phyloP scores from a whole-genome alignment of 2,888 invertebrate species.

The Phania funesta region DNA sequence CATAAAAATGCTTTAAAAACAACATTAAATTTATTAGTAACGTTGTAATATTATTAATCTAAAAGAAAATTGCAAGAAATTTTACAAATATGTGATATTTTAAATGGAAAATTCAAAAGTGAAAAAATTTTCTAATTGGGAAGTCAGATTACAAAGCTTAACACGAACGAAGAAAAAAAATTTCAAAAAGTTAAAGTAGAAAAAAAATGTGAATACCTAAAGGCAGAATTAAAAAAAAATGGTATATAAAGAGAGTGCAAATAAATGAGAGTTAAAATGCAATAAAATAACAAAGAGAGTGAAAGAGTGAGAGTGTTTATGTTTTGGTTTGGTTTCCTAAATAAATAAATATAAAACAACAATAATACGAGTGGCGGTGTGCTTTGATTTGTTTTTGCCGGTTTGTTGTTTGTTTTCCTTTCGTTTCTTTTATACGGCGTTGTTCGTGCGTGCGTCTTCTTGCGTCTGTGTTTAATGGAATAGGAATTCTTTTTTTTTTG shows the following conservation, averaged over 20 bases:
- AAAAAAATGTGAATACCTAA: constrained; percentile 60
- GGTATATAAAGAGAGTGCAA: constrained; percentile 63
- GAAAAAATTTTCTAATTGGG: constrained; percentile 67
- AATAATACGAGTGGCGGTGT: constrained; percentile 31
- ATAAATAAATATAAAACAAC: constrained; percentile 54
- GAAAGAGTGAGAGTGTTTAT: constrained; percentile 59
- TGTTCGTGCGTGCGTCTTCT: constrained; percentile 6
- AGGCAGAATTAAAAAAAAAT: constrained; percentile 59
- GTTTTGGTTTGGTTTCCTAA: constrained; percentile 60
- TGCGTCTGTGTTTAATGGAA: constrained; percentile 26
- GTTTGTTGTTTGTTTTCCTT: constrained; percentile 52
- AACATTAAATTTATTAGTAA: constrained; percentile 30
- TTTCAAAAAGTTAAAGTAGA: constrained; percentile 47
- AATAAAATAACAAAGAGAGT: constrained; percentile 41
- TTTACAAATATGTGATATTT: constrained; percentile 56
- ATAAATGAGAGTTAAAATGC: constrained; percentile 56
- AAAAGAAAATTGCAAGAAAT: constrained; percentile 24
- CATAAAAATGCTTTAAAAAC: constrained; percentile 56
- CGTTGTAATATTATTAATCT: background rate
- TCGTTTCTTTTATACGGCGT: constrained; percentile 35
- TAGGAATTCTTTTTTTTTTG: background rate
- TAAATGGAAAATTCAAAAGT: constrained; percentile 62
- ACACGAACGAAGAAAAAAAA: constrained; percentile 56
- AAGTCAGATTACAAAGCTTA: constrained; percentile 66
- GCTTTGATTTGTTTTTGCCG: constrained; percentile 48